A percentile compares a stretch with the other conserved stretches of the same genome.
Conservation (phyloP, 2,113 vertebrate genomes). For the Tachycineta bicolor region DNA sequence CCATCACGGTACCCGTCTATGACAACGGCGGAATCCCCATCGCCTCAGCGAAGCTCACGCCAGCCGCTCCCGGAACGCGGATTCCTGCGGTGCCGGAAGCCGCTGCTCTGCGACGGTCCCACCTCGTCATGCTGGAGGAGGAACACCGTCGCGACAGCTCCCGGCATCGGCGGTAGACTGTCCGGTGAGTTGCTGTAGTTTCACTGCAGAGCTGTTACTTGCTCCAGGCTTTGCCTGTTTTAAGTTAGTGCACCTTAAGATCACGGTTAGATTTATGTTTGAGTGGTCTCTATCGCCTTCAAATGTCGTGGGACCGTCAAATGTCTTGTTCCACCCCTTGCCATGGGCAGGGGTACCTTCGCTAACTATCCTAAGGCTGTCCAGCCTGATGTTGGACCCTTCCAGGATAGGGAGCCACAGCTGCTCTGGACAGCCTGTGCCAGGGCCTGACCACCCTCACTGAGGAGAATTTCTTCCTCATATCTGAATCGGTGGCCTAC, state of each 20-base stretch:
- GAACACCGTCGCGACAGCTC: rapidly evolving
- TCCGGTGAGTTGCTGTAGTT: neutral
- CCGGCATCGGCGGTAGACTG: rapidly evolving
- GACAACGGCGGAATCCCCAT: neutral
- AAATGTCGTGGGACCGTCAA: too few relatives aligned
- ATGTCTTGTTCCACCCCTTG: rapidly evolving
- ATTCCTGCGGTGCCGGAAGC: neutral
- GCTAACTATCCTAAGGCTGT: rapidly evolving
- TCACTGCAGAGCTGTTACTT: too few relatives aligned
- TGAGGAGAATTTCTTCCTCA: neutral
- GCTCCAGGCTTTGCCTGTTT: neutral
- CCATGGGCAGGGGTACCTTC: rapidly evolving
- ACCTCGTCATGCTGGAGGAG: neutral
- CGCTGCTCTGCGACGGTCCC: neutral
- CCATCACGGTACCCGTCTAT: rapidly evolving
- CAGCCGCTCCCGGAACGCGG: rapidly evolving
- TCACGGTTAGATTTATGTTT: neutral
- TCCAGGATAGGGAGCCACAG: too few relatives aligned
- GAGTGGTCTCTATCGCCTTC: too few relatives aligned
- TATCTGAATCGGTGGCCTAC: neutral
- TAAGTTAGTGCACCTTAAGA: too few relatives aligned
- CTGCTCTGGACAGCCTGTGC: rapidly evolving
- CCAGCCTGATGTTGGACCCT: neutral
- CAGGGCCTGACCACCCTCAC: neutral
- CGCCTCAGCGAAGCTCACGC: neutral